These are phyloP conservation scores for Neodiprion virginianus DNA, from an alignment of 1,140 invertebrate species.

Conservation along the genomic window DNA sequence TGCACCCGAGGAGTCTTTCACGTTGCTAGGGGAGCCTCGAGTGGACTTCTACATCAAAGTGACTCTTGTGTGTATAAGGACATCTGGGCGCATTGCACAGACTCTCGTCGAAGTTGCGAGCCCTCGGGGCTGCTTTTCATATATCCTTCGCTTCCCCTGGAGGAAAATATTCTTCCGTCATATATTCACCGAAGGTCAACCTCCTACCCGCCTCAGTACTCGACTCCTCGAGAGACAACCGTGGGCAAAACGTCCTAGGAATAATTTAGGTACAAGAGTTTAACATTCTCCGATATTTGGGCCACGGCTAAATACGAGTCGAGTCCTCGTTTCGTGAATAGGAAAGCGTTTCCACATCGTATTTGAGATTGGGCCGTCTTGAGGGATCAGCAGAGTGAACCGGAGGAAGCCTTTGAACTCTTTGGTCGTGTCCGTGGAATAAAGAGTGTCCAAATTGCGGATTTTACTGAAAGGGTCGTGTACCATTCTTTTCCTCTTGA, in stretches of 20 bases:
- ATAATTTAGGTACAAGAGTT: not conserved
- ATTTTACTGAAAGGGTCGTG: too few species aligned
- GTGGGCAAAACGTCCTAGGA: not conserved
- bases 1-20: too few species aligned
- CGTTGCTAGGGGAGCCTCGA: not conserved
- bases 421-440: not conserved
- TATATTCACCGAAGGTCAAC: too few species aligned
- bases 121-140: not conserved
- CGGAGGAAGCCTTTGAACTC: not conserved
- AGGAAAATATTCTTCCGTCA: too few species aligned
- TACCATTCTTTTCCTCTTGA: too few species aligned
- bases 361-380: too few species aligned
- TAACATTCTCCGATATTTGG: not conserved
- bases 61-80: not conserved
- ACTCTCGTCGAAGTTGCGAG: not conserved
- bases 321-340: not conserved
- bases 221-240: too few species aligned
- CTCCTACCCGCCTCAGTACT: too few species aligned
- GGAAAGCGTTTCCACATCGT: too few species aligned
- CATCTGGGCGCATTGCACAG: not conserved
- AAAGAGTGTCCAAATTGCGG: too few species aligned
- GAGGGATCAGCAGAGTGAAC: too few species aligned
- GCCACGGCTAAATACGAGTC: not conserved
- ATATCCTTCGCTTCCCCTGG: not conserved
- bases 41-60: not conserved